Conservation (phyloP, 2,113 vertebrate species). For the Ivindomyrus marchei region DNA sequence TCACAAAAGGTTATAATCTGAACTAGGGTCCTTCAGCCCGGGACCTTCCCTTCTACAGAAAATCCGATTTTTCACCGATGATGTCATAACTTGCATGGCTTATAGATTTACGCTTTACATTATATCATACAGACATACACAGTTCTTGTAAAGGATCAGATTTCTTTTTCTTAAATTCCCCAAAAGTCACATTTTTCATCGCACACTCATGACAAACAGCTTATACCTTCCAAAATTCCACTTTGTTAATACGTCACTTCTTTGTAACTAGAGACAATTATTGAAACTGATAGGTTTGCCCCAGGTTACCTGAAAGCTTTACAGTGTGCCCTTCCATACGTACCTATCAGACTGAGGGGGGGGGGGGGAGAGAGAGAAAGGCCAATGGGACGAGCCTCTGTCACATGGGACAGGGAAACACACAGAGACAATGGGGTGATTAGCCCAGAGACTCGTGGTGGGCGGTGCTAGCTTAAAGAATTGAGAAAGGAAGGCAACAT, state of each 20-base stretch:
- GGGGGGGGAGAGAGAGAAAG: not conserved
- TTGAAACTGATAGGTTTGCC: not conserved
- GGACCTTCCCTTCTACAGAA: not conserved
- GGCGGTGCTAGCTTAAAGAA: not conserved
- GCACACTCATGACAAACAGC: not conserved
- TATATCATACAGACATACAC: not conserved
- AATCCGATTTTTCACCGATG: not conserved
- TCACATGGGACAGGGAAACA: not conserved
- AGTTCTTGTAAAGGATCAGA: not conserved
- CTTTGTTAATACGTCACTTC: not conserved
- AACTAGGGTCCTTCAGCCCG: not conserved
- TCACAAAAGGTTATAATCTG: not conserved
- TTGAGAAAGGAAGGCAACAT: not conserved
- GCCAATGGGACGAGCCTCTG: not conserved
- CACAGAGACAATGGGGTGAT: not conserved
- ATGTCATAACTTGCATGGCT: not conserved
- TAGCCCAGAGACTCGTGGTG: not conserved
- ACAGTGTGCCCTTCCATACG: not conserved
- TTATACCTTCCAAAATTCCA: not conserved
- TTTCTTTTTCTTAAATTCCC: not conserved
- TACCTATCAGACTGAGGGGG: not conserved
- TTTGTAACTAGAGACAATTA: not conserved
- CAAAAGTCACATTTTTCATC: not conserved
- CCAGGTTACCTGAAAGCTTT: not conserved
- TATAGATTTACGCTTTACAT: not conserved